Evolutionary conservation across 2,797 vertebrate species (phyloP), one percentile per base, ranked within the genome.

Genomic region (Micromesistius poutassou): DNA sequence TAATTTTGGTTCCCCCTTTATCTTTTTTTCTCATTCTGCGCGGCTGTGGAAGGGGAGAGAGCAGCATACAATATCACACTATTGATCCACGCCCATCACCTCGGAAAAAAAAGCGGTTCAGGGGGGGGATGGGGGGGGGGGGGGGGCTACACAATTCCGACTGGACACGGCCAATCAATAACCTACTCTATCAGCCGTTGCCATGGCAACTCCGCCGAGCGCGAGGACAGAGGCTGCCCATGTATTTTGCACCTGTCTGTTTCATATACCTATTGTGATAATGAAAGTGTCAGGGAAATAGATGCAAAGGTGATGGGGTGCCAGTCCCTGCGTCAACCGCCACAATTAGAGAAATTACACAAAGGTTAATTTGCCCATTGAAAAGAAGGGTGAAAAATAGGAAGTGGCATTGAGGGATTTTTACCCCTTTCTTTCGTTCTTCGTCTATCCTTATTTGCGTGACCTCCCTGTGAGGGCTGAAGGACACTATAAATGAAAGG

Each of bases 81-180:
- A 95, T 95, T 93, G 94, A 95, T 95, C 94, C 91, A 93, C 91
- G 91, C 93, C 93, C 94, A 94, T 94, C 94, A 94, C 91, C 86
- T 92, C 90, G 90, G 93, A 93, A 94, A 94, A 95, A 95, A 94
- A 91, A 90, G 89, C 86, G 85, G 93, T 91, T 94, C 90, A 12
- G n/a, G n/a, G n/a, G n/a, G n/a, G n/a, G n/a, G n/a, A 22, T n/a
- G 46, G 80, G 78, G 87, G 87, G 87, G 82, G 86, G 62, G 62
- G 62, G 71, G 31, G 71, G 31, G 71, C 88, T 89, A 85, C 87
- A 88, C 89, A 90, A 89, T 91, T 90, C 89, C 87, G 87, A 93
- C 94, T 93, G 94, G 94, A 95, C 93, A 92, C 91, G 46, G 88
- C 42, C 93, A 92, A 94, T 95, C 94, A 90, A 95, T 95, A 94